Evolutionary conservation across 2,888 invertebrate species (phyloP).

Genomic region (Conistra vaccinii): DNA sequence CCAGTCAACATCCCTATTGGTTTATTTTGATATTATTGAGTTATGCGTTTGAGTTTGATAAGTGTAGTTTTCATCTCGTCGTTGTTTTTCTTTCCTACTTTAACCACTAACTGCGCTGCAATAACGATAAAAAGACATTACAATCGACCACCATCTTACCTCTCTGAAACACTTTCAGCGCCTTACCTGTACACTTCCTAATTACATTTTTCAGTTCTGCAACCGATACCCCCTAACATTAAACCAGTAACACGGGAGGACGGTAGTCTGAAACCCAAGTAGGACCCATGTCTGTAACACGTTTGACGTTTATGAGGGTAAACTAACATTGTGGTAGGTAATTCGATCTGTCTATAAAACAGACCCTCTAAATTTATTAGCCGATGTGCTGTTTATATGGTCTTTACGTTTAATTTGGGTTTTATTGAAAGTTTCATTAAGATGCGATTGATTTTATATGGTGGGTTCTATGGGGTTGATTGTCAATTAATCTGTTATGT

Average conservation of each 20-base stretch:
- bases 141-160: background rate
- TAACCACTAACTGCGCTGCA: background rate
- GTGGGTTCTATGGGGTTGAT: background rate
- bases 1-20: too few relatives aligned
- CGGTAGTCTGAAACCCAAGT: conserved; percentile 80
- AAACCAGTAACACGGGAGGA: conserved; percentile 75
- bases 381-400: conserved; percentile 58
- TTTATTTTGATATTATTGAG: too few relatives aligned
- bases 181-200: conserved; percentile 22
- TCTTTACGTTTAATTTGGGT: conserved; percentile 58
- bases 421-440: conserved; percentile 52
- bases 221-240: conserved; percentile 51
- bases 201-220: conserved; percentile 62
- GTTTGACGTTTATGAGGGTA: conserved; percentile 89
- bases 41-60: too few relatives aligned
- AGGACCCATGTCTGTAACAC: conserved; percentile 82
- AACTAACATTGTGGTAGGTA: conserved; percentile 78
- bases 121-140: conserved; percentile 1
- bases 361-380: conserved; percentile 78
- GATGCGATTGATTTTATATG: conserved; percentile 1
- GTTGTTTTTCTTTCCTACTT: background rate
- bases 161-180: background rate
- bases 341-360: conserved; percentile 84
- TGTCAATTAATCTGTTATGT: too few relatives aligned
- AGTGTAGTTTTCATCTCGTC: too few relatives aligned